A percentile compares a stretch with the other conserved stretches of the same genome.
Evolutionary conservation across 2,113 vertebrate genomes (phyloP).

Genomic region (Thermophis baileyi): DNA sequence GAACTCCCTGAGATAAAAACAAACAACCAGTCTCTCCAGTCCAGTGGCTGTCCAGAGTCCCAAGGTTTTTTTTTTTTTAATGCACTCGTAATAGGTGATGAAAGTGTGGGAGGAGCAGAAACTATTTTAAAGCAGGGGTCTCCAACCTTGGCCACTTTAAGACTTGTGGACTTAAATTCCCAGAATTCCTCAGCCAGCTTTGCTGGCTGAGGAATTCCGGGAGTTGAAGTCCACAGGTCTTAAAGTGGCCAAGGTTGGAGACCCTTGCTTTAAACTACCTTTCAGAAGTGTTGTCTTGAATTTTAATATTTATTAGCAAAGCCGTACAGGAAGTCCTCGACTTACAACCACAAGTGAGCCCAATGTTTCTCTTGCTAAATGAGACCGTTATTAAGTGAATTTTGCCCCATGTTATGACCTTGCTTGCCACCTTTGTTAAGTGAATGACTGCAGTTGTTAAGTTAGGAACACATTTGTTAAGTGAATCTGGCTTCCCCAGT

Average conservation of each 20-base stretch:
- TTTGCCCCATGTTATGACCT: not conserved
- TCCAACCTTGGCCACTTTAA: too few relatives aligned
- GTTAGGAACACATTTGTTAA: not conserved
- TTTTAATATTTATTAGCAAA: not conserved
- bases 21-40: not conserved
- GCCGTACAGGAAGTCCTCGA: not conserved
- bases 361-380: not conserved
- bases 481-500: not conserved
- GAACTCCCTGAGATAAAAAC: not conserved
- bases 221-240: too few relatives aligned
- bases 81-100: not conserved
- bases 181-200: too few relatives aligned
- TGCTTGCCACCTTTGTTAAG: not conserved
- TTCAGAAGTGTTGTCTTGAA: not conserved
- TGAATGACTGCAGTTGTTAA: not conserved
- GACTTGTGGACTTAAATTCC: too few relatives aligned
- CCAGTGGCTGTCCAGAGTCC: not conserved
- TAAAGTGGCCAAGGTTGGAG: too few relatives aligned
- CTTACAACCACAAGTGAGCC: not conserved
- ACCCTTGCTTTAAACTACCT: not conserved
- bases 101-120: not conserved
- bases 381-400: not conserved
- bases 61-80: not conserved
- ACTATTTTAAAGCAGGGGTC: not conserved
- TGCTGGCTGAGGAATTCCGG: too few relatives aligned